Conservation (phyloP, 2,797 vertebrate genomes). For the Cyprinodon diabolis region DNA sequence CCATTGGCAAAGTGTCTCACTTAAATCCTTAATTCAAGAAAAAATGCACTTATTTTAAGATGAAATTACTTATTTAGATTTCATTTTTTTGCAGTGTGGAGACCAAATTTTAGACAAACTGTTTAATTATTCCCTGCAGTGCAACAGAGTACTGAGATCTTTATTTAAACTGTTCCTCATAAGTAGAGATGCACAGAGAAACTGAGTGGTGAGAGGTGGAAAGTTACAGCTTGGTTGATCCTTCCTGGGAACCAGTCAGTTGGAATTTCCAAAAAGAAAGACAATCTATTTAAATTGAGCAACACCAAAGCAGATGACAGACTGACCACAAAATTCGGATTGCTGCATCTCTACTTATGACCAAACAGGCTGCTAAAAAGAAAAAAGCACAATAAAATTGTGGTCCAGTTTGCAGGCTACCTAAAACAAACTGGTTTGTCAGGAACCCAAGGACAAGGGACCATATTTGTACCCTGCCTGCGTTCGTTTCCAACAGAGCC, state of each 20-base stretch:
- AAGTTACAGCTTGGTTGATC: background rate
- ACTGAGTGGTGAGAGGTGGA: background rate
- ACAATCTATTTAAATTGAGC: too few species aligned
- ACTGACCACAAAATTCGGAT: background rate
- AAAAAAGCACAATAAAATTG: constrained; percentile 35
- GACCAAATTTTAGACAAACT: constrained; percentile 42
- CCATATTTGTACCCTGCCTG: constrained; percentile 30
- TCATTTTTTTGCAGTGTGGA: too few species aligned
- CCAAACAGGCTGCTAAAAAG: constrained; percentile 47
- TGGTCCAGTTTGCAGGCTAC: constrained; percentile 40
- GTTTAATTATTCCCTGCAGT: constrained; percentile 25
- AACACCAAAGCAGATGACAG: background rate
- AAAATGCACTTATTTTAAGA: too few species aligned
- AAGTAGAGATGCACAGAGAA: constrained; percentile 1
- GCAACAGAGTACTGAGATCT: constrained; percentile 35
- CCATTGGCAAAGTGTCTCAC: too few species aligned
- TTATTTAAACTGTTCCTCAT: constrained; percentile 38
- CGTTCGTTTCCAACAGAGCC: constrained; percentile 39
- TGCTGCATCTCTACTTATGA: constrained; percentile 28
- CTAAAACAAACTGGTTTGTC: constrained; percentile 24
- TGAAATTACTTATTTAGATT: too few species aligned
- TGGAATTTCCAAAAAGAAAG: background rate
- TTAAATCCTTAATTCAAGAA: too few species aligned
- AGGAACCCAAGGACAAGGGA: constrained; percentile 35
- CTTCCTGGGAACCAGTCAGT: background rate